Evolutionary conservation across 2,113 vertebrate species (phyloP).

Genomic region (Notothenia coriiceps): DNA sequence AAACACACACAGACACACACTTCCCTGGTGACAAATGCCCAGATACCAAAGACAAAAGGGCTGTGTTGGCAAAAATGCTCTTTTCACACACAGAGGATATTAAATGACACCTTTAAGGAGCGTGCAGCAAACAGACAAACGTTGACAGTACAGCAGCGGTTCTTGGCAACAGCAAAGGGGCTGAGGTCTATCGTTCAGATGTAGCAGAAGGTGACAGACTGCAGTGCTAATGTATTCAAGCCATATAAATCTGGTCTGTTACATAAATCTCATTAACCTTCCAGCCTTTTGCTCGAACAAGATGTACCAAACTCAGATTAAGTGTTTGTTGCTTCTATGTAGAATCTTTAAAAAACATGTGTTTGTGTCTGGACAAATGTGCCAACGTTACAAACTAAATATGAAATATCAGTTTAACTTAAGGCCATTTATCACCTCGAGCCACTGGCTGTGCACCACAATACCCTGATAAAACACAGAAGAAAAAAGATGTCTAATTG

Average conservation of each 20-base stretch:
- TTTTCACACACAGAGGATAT: conserved; percentile 29
- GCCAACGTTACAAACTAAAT: not conserved
- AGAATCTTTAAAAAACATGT: not conserved
- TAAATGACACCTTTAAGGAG: conserved; percentile 37
- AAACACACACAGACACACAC: conserved; percentile 17
- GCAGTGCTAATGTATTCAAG: conserved; percentile 32
- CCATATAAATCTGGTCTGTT: conserved; percentile 11
- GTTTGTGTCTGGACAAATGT: not conserved
- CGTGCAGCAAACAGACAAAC: conserved; percentile 17
- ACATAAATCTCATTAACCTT: conserved; percentile 38
- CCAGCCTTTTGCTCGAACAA: not conserved
- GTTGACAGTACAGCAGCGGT: conserved; percentile 3
- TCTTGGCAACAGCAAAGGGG: conserved; percentile 12
- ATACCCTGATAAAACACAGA: not conserved
- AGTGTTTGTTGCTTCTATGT: not conserved
- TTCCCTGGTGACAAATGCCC: conserved; percentile 24
- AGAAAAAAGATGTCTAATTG: not conserved
- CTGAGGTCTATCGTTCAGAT: conserved; percentile 13
- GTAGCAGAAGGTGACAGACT: conserved; percentile 35
- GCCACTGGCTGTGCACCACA: conserved; percentile 18
- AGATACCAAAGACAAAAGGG: conserved; percentile 56
- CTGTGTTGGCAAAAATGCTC: conserved; percentile 11
- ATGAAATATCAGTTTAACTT: conserved; percentile 22
- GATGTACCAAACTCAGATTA: not conserved
- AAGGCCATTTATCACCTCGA: not conserved